Conservation (phyloP, 2,888 invertebrate genomes). For the Strigamia transsilvanica region DNA sequence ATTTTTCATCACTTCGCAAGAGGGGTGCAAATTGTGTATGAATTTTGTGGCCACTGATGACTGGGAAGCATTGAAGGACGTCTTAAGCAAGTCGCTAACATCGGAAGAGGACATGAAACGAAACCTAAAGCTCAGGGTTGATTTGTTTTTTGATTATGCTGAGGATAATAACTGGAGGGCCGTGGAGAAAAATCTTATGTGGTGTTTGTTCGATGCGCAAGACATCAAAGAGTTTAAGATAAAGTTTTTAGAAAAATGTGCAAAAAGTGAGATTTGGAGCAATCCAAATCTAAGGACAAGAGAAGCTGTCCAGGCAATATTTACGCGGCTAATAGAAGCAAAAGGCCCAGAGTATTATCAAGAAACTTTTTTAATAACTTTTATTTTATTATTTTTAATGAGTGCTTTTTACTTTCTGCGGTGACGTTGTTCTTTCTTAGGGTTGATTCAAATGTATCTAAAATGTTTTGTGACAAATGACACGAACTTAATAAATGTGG, state of each 20-base stretch:
- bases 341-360: constrained; percentile 32
- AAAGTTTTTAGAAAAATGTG: constrained; percentile 1
- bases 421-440: neutral
- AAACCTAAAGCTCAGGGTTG: neutral
- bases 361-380: constrained; percentile 19
- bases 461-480: neutral
- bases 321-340: neutral
- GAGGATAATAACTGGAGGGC: neutral
- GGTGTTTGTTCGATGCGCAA: constrained; percentile 40
- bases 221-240: constrained; percentile 33
- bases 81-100: neutral
- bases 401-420: constrained; percentile 35
- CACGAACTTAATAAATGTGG: neutral
- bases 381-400: constrained; percentile 23
- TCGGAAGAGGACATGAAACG: constrained; percentile 4
- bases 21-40: constrained; percentile 27
- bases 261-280: constrained; percentile 32
- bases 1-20: constrained; percentile 12
- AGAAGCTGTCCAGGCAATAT: constrained; percentile 24
- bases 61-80: neutral
- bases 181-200: constrained; percentile 32
- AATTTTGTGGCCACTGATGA: constrained; percentile 10
- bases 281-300: neutral
- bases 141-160: constrained; percentile 36
- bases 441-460: neutral